phyloP scores from a whole-genome alignment of 2,888 invertebrate species.

The Perdita meconis region DNA sequence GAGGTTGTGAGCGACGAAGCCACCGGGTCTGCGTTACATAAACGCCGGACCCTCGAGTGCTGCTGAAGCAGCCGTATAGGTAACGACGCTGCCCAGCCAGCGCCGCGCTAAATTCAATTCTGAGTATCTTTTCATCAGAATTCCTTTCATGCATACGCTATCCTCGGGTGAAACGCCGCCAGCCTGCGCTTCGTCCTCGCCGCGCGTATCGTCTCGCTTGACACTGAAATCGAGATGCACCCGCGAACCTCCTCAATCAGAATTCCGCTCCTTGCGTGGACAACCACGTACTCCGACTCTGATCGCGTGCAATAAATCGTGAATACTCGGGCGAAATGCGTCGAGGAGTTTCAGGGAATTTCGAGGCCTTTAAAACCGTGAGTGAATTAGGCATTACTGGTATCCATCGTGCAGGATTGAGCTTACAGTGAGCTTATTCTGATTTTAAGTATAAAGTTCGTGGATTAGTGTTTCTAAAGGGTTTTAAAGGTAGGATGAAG shows the following conservation, averaged over 20 bases:
- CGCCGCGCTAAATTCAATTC: constrained; percentile 72
- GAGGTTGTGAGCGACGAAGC: constrained; percentile 19
- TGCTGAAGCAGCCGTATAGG: constrained; percentile 56
- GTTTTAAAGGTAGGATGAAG: too few relatives aligned
- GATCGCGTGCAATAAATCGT: constrained; percentile 6
- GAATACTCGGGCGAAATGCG: background rate
- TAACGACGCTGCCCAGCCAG: constrained; percentile 41
- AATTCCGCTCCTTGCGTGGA: constrained; percentile 26
- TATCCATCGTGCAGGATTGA: too few relatives aligned
- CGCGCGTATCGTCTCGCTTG: background rate
- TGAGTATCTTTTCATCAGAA: constrained; percentile 71
- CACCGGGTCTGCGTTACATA: constrained; percentile 46
- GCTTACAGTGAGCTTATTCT: too few relatives aligned
- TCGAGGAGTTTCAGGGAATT: constrained; percentile 20
- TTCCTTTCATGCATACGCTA: constrained; percentile 70
- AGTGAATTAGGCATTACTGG: too few relatives aligned
- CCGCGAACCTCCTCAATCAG: constrained; percentile 30
- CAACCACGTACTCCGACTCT: constrained; percentile 35
- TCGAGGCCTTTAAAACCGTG: too few relatives aligned
- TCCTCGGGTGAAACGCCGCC: constrained; percentile 54
- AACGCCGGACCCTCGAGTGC: constrained; percentile 51
- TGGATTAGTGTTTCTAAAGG: too few relatives aligned
- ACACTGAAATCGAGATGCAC: constrained; percentile 34
- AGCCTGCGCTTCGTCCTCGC: background rate
- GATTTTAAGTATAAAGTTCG: too few relatives aligned